These are phyloP conservation scores for Lates japonicus DNA, from an alignment of 2,797 vertebrate genomes.

Conservation along the genomic window DNA sequence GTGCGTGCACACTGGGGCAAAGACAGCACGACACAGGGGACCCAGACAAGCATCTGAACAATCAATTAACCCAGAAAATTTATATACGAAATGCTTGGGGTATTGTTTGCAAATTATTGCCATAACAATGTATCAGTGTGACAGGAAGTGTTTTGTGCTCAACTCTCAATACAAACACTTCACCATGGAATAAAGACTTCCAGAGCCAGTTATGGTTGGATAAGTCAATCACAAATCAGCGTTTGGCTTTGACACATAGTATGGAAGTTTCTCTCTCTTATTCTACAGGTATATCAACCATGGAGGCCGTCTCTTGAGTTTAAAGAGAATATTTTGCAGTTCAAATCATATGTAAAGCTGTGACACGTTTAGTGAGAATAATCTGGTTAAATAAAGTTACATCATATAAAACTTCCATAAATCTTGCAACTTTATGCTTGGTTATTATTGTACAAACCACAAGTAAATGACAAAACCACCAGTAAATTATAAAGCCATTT, in stretches of 20 bases:
- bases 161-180: constrained; percentile 44
- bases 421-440: background rate
- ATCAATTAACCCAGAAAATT: constrained; percentile 75
- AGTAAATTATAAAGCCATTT: background rate
- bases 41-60: constrained; percentile 58
- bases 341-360: background rate
- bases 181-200: constrained; percentile 51
- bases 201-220: constrained; percentile 38
- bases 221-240: constrained; percentile 43
- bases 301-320: too few species aligned
- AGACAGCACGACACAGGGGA: constrained; percentile 62
- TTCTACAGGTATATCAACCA: constrained; percentile 24
- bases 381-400: constrained; percentile 4
- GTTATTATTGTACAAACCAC: constrained; percentile 9
- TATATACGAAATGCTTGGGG: constrained; percentile 70
- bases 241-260: constrained; percentile 9
- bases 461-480: constrained; percentile 18
- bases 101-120: constrained; percentile 78
- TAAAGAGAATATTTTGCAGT: background rate
- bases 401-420: constrained; percentile 1
- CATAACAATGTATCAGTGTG: constrained; percentile 61
- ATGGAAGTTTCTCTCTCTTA: constrained; percentile 13
- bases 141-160: constrained; percentile 47
- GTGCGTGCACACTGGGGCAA: constrained; percentile 63
- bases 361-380: background rate